Evolutionary conservation across 2,113 vertebrate genomes (phyloP), one percentile per base, ranked within the genome.

Genomic region (Chamaea fasciata): DNA sequence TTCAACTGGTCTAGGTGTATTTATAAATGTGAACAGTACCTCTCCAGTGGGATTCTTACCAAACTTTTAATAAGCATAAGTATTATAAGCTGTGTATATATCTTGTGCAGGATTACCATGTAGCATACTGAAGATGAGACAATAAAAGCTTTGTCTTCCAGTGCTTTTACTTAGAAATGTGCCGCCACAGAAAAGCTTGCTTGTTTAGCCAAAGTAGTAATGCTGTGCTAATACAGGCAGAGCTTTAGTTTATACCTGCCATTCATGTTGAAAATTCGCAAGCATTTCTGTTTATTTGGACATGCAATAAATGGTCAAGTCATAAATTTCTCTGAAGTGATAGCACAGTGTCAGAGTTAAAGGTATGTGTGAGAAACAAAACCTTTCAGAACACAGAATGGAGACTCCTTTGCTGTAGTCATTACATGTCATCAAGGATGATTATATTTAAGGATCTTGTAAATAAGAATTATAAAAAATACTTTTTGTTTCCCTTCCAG

Each of bases 401-500:
- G 39, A 46, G 28, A 47, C 10, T 70, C 42, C 50, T 60, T 7
- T 63, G 56, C 23, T 65, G 11, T 62, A 59, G 33, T 76, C 15
- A 35, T 28, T 78, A 33, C 4, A 3, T 39, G 26, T 55, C 23
- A 12, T 67, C 65, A 47, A 74, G 27, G 80, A 35, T 63, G 26
- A 41, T 4, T 78, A 4, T 53, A 31, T 69, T 59, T 62, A 83
- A 73, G 11, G 19, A 21, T 74, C 30, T 41, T 59, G 60, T 59
- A 37, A 14, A 9, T 81, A 44, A 94, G 55, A 49, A 19, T 78
- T 89, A 28, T 52, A 30, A 80, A 53, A 41, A 64, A 10, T 15
- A 26, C 33, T 92, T 79, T 70, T 44, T 93, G 57, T 84, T 52
- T 28, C 69, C 35, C 55, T 78, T 93, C 49, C 97, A 98, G 99